These are phyloP conservation scores for Lymantria dispar DNA, from an alignment of 2,888 invertebrate genomes.

Conservation along the genomic window DNA sequence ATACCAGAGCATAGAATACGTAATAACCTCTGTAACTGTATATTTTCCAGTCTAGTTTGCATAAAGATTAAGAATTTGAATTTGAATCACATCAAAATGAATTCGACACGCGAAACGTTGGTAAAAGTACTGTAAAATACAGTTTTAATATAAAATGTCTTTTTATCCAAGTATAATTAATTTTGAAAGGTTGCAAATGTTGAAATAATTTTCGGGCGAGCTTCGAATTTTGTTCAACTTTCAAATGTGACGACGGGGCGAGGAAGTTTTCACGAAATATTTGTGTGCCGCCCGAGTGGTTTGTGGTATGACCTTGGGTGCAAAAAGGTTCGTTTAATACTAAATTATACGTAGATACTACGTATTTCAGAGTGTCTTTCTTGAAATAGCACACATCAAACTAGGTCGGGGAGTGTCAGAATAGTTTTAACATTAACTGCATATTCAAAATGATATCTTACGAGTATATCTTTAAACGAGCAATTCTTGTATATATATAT, in stretches of 20 bases:
- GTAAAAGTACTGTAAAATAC: conserved; percentile 2
- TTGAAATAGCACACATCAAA: too few species aligned
- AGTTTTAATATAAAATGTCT: conserved; percentile 4
- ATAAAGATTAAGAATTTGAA: conserved; percentile 8
- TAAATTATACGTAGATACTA: too few species aligned
- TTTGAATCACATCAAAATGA: conserved; percentile 7
- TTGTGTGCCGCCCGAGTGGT: neutral
- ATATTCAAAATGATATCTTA: too few species aligned
- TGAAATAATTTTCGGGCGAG: conserved; percentile 2
- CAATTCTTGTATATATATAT: too few species aligned
- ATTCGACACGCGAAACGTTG: neutral
- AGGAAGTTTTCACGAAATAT: conserved; percentile 1
- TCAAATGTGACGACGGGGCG: neutral
- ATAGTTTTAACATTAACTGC: too few species aligned
- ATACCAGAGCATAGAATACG: too few species aligned
- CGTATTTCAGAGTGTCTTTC: too few species aligned
- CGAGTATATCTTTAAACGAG: too few species aligned
- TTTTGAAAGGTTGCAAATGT: conserved; percentile 17
- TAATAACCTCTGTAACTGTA: too few species aligned
- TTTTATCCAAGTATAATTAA: conserved; percentile 19
- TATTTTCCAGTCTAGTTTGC: conserved; percentile 1
- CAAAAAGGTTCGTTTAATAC: too few species aligned
- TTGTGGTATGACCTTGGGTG: neutral
- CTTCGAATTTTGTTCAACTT: conserved; percentile 1
- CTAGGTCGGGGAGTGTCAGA: too few species aligned